phyloP scores from a whole-genome alignment of 1,140 invertebrate species.

The Zaprionus lachaisei region DNA sequence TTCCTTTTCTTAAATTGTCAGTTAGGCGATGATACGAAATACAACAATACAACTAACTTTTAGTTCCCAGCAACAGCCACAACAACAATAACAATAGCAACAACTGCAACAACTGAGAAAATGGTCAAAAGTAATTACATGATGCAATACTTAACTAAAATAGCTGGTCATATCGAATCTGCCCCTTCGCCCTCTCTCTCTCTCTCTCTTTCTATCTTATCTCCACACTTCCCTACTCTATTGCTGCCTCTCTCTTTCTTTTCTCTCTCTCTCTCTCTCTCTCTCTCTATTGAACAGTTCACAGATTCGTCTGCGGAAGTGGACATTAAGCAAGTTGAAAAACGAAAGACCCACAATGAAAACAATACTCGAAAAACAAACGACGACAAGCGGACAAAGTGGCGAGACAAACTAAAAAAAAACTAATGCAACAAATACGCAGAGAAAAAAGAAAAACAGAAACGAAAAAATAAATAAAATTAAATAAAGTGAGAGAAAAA shows the following conservation, averaged over 20 bases:
- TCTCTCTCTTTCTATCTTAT: not conserved
- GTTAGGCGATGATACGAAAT: slow-evolving; percentile 66
- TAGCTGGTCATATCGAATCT: slow-evolving; percentile 38
- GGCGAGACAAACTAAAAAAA: slow-evolving; percentile 19
- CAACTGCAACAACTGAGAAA: slow-evolving; percentile 27
- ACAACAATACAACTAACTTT: slow-evolving; percentile 30
- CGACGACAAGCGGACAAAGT: slow-evolving; percentile 14
- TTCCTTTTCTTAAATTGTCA: slow-evolving; percentile 60
- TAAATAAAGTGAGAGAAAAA: slow-evolving; percentile 57
- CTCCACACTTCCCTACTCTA: not conserved
- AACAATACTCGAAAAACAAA: slow-evolving; percentile 30
- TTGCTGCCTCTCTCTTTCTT: not conserved
- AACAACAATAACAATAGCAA: not conserved
- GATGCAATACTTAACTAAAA: slow-evolving; percentile 28
- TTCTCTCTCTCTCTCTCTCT: not conserved
- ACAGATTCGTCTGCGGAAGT: slow-evolving; percentile 42
- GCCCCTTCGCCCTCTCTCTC: not conserved
- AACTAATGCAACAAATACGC: slow-evolving; percentile 46
- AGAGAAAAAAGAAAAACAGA: slow-evolving; percentile 35
- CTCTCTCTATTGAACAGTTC: slow-evolving; percentile 18
- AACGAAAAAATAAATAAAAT: slow-evolving; percentile 65
- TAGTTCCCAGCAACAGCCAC: slow-evolving; percentile 41
- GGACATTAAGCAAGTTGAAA: slow-evolving; percentile 53
- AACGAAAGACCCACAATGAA: slow-evolving; percentile 27
- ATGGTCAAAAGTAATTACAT: slow-evolving; percentile 45